Conservation (phyloP, 2,113 vertebrate genomes). For the Mormyrus lacerda region DNA sequence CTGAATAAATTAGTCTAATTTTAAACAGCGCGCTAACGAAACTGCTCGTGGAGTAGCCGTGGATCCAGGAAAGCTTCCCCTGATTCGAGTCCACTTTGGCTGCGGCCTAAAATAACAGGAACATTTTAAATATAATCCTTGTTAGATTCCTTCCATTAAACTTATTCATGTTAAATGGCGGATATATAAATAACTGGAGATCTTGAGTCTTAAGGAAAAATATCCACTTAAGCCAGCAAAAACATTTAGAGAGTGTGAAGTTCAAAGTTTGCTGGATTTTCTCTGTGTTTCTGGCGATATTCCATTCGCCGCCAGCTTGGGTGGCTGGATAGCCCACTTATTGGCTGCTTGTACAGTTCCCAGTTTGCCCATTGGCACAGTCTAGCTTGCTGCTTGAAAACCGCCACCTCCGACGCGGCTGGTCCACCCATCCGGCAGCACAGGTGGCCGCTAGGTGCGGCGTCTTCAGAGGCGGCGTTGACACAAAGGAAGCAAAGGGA, state of each 20-base stretch:
- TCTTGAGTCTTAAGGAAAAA: conserved; percentile 2
- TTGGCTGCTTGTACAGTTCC: neutral
- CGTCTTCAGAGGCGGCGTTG: neutral
- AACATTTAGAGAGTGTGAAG: neutral
- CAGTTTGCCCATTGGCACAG: neutral
- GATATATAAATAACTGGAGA: neutral
- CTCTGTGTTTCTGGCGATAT: neutral
- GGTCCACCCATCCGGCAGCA: neutral
- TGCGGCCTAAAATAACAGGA: conserved; percentile 9
- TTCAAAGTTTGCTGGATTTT: neutral
- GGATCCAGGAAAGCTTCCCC: neutral
- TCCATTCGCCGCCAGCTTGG: neutral
- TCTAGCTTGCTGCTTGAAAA: neutral
- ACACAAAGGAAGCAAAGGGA: neutral
- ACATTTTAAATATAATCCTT: neutral
- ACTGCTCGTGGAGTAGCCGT: neutral
- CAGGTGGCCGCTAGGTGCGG: neutral
- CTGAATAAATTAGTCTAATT: neutral
- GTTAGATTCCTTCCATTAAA: conserved; percentile 5
- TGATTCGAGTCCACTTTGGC: neutral
- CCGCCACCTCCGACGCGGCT: neutral
- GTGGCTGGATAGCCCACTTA: neutral
- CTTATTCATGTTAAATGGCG: conserved; percentile 1
- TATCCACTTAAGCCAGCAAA: neutral
- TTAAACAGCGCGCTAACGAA: neutral